Percentiles rank a stretch among this genome's conserved stretches.
Conservation (phyloP, 2,888 invertebrate genomes). For the Hemaris fuciformis region DNA sequence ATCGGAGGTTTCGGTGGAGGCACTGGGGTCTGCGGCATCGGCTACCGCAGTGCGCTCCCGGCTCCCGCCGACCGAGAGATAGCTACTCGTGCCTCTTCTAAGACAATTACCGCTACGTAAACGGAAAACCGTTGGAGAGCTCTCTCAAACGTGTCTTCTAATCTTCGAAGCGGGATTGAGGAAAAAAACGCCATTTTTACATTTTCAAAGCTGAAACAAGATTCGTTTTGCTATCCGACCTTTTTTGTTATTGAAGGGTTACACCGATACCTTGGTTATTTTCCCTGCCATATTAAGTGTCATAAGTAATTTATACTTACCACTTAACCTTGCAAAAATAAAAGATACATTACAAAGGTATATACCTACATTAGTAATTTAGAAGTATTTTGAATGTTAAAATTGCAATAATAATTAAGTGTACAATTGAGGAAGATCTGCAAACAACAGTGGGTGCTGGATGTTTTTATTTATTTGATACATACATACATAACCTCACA, state of each 20-base stretch:
- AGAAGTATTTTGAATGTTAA: too few species aligned
- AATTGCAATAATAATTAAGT: too few species aligned
- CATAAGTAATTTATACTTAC: neutral
- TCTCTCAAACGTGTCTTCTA: constrained; percentile 74
- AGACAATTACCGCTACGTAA: constrained; percentile 78
- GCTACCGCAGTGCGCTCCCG: constrained; percentile 69
- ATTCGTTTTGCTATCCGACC: constrained; percentile 38
- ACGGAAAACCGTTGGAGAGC: constrained; percentile 74
- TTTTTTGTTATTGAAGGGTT: constrained; percentile 33
- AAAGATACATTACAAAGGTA: too few species aligned
- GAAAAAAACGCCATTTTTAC: constrained; percentile 49
- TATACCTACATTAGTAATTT: too few species aligned
- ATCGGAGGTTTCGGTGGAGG: constrained; percentile 66
- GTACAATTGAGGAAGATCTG: too few species aligned
- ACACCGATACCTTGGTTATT: constrained; percentile 29
- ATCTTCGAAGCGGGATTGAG: constrained; percentile 59
- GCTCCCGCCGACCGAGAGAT: constrained; percentile 48
- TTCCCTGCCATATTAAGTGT: constrained; percentile 11
- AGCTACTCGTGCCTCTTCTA: constrained; percentile 66
- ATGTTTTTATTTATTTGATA: too few species aligned
- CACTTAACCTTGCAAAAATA: too few species aligned
- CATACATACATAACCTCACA: too few species aligned
- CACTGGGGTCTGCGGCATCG: constrained; percentile 52
- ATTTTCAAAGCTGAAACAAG: constrained; percentile 49
- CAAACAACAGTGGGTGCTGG: too few species aligned